Percentiles rank a stretch among this genome's conserved stretches.
Conservation (phyloP, 2,797 vertebrate genomes). For the Alauda arvensis region DNA sequence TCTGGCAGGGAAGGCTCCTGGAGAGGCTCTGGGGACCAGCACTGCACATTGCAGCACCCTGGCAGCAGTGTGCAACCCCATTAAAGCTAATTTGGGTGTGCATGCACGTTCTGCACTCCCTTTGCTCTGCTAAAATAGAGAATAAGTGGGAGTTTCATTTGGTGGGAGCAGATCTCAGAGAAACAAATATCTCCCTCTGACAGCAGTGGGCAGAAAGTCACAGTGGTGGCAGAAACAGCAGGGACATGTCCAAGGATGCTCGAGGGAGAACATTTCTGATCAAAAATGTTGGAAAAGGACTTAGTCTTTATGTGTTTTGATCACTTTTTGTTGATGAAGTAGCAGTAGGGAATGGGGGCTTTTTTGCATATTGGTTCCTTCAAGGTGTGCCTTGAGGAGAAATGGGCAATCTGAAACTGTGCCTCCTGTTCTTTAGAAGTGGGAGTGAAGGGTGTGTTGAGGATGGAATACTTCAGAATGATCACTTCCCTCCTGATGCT, state of each 20-base stretch:
- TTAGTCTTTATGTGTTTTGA: neutral
- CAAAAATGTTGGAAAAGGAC: neutral
- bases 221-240: neutral
- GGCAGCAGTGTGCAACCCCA: neutral
- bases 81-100: neutral
- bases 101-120: neutral
- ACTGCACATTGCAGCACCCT: neutral
- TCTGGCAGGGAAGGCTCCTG: neutral
- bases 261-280: neutral
- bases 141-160: neutral
- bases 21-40: neutral
- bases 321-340: neutral
- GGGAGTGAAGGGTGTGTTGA: neutral
- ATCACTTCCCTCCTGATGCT: neutral
- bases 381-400: neutral
- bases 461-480: neutral
- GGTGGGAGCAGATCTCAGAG: neutral
- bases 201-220: neutral
- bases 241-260: neutral
- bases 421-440: neutral
- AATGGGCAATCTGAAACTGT: neutral
- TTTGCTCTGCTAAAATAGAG: neutral
- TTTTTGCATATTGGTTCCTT: neutral
- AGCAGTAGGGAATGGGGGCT: neutral
- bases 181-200: too few relatives aligned